phyloP scores from a whole-genome alignment of 2,797 vertebrate species.

The Schizopygopsis pylzovi region DNA sequence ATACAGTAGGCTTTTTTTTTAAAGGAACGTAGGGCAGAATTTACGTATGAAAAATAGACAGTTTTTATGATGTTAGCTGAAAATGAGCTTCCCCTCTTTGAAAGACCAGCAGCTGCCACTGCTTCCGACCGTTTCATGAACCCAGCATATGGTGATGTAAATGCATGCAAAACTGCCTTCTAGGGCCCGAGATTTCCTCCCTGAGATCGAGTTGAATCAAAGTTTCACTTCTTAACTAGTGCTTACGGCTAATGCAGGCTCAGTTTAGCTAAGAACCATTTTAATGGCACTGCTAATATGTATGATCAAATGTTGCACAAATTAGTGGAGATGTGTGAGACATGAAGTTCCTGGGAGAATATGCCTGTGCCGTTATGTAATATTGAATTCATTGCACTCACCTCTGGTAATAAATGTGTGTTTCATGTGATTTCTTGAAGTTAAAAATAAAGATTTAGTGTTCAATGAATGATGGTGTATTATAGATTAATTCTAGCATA shows the following conservation, averaged over 20 bases:
- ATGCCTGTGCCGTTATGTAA: slow-evolving; percentile 12
- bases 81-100: no score
- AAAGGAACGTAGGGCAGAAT: no score
- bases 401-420: background rate
- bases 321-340: slow-evolving; percentile 29
- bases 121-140: slow-evolving; percentile 45
- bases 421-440: background rate
- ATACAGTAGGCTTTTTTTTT: no score
- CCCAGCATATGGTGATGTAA: slow-evolving; percentile 52
- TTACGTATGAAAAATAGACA: no score
- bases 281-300: slow-evolving; percentile 40
- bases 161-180: slow-evolving; percentile 52
- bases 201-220: slow-evolving; percentile 54
- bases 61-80: no score
- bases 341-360: background rate
- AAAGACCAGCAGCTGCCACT: no score
- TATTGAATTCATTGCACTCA: slow-evolving; percentile 33
- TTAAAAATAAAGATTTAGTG: background rate
- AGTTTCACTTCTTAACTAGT: slow-evolving; percentile 53
- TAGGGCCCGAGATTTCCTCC: slow-evolving; percentile 33
- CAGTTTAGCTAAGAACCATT: slow-evolving; percentile 51
- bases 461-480: background rate
- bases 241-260: slow-evolving; percentile 49
- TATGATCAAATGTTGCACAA: slow-evolving; percentile 40
- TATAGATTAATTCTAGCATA: background rate